A percentile compares a stretch with the other conserved stretches of the same genome.
Conservation (phyloP, 2,888 invertebrate species). For the Sinopyrophorus schimmeli region DNA sequence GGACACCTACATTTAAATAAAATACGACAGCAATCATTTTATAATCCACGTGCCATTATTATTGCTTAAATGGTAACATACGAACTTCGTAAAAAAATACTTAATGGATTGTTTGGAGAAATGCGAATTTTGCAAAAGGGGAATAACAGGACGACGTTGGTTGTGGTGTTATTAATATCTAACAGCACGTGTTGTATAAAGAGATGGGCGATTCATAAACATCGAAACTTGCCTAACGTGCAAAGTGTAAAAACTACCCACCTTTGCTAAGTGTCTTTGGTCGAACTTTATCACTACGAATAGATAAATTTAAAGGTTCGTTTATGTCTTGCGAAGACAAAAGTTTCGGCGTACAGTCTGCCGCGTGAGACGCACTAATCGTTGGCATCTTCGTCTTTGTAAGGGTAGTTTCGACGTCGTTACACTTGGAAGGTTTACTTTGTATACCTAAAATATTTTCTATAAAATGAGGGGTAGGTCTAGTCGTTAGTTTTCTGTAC, state of each 20-base stretch:
- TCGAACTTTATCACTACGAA: constrained; percentile 49
- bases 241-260: constrained; percentile 34
- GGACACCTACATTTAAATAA: background rate
- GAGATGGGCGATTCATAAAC: constrained; percentile 16
- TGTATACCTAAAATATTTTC: constrained; percentile 77
- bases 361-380: constrained; percentile 33
- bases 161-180: constrained; percentile 31
- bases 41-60: background rate
- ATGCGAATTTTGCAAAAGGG: constrained; percentile 35
- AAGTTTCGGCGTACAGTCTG: constrained; percentile 37
- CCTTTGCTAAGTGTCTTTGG: constrained; percentile 48
- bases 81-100: background rate
- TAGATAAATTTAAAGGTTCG: constrained; percentile 54
- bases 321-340: constrained; percentile 43
- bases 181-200: constrained; percentile 22
- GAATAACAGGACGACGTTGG: constrained; percentile 39
- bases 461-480: constrained; percentile 85
- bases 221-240: constrained; percentile 6
- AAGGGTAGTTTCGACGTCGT: constrained; percentile 25
- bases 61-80: too few species aligned
- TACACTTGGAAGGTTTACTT: constrained; percentile 26
- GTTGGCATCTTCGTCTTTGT: constrained; percentile 32
- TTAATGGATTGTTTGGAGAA: constrained; percentile 16
- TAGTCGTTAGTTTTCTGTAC: constrained; percentile 78
- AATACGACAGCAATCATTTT: background rate